These are phyloP conservation scores for Ctenopoma multispine DNA, from an alignment of 2,797 vertebrate genomes.

Conservation along the genomic window DNA sequence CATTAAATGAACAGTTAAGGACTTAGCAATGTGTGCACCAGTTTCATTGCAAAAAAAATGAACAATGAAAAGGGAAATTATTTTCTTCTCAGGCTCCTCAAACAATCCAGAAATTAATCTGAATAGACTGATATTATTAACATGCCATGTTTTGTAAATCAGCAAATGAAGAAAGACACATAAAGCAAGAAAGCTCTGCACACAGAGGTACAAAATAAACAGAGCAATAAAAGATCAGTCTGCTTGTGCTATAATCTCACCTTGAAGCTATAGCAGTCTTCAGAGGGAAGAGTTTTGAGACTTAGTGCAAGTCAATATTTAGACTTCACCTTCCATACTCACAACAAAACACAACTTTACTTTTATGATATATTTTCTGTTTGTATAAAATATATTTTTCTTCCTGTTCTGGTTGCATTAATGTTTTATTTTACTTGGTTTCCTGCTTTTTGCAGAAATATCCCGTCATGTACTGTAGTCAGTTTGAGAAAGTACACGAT, in stretches of 20 bases:
- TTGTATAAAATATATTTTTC: background rate
- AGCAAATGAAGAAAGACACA: background rate
- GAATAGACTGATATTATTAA: no score
- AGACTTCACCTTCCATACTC: background rate
- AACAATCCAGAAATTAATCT: no score
- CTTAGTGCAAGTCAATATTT: background rate
- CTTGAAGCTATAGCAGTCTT: conserved; percentile 12
- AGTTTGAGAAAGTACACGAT: background rate
- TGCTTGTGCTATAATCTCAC: conserved; percentile 4
- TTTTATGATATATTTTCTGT: background rate
- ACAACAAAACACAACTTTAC: background rate
- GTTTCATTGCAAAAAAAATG: no score
- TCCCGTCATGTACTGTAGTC: background rate
- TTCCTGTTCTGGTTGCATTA: background rate
- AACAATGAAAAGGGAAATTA: no score
- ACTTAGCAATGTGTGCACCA: no score
- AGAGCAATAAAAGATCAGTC: background rate
- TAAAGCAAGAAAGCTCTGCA: background rate
- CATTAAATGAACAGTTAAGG: no score
- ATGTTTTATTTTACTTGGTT: background rate
- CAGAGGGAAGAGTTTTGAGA: background rate
- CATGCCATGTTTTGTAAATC: no score
- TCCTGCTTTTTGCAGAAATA: background rate
- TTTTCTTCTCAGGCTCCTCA: no score
- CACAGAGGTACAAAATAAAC: conserved; percentile 4